These are phyloP conservation scores for Cyclophora albipunctata DNA, from an alignment of 2,888 invertebrate genomes.

Conservation along the genomic window DNA sequence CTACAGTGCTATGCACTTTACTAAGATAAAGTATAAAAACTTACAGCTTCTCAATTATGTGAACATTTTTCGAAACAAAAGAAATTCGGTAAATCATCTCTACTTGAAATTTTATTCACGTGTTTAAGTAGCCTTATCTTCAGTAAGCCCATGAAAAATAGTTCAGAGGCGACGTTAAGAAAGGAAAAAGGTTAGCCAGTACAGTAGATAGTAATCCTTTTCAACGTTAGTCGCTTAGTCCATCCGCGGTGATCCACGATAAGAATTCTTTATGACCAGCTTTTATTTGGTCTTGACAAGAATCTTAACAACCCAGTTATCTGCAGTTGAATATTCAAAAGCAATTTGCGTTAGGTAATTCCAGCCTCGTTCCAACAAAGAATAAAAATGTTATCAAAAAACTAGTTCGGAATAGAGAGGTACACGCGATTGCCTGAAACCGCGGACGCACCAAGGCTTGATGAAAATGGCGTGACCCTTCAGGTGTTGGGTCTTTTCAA, in stretches of 20 bases:
- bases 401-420: slow-evolving; percentile 5
- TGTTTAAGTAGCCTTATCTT: slow-evolving; percentile 2
- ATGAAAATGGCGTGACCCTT: slow-evolving; percentile 15
- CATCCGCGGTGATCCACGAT: slow-evolving; percentile 57
- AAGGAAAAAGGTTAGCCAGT: slow-evolving; percentile 34
- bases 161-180: slow-evolving; percentile 22
- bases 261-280: slow-evolving; percentile 50
- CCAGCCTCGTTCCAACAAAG: slow-evolving; percentile 10
- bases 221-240: slow-evolving; percentile 30
- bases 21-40: too few species aligned
- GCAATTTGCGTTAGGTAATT: slow-evolving; percentile 11
- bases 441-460: slow-evolving; percentile 10
- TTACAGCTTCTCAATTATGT: too few species aligned
- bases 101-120: too few species aligned
- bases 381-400: slow-evolving; percentile 16
- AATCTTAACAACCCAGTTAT: slow-evolving; percentile 38
- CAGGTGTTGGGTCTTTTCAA: slow-evolving; percentile 12
- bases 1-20: too few species aligned
- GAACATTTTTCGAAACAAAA: too few species aligned
- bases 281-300: slow-evolving; percentile 65
- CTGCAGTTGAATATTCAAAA: slow-evolving; percentile 40
- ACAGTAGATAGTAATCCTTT: slow-evolving; percentile 43
- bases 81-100: too few species aligned
- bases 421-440: slow-evolving; percentile 21
- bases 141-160: slow-evolving; percentile 9